Base-by-base conservation (phyloP, 2,113 vertebrate genomes). In the Dicrurus megarhynchus region DNA sequence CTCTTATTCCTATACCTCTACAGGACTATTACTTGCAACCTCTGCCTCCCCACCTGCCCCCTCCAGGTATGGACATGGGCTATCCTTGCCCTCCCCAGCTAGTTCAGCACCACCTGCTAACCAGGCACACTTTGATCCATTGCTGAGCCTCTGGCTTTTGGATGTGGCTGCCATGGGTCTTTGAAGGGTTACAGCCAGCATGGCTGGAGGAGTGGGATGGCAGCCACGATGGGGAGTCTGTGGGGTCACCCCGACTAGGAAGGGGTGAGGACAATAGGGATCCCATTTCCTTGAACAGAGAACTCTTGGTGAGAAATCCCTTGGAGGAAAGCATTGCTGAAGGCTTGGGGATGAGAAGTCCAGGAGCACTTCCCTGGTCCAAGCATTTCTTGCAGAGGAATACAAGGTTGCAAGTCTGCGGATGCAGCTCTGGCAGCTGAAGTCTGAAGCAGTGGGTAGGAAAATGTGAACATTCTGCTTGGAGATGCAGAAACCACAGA, bases 81-180 rank as follows among this genome's bases (percentile, higher is more conserved):
- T 42, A 12, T n/a, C 3, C 46, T 69, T 2, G 1, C 16, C 21
- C 7, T 61, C 21, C 32, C 27, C 1, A 3, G 0, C 26, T 4
- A 3, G 2, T 5, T 80, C 28, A 59, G 20, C 59, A 7, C 3
- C 26, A 13, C 5, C 16, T 17, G 50, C 65, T 27, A 5, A 22
- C 10, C 46, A 16, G 74, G 49, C 39, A 20, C 7, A 0, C 41
- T 30, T 11, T 7, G 19, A 6, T 32, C 30, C 18, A 6, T 0
- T 64, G 44, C 73, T 68, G 73, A 52, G 32, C 39, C 28, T 52
- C 52, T 57, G 11, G 5, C 30, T 64, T 26, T 37, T 6, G 16
- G 6, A 3, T 10, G 1, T 13, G 44, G 27, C 46, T 76, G 13
- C 41, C 24, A 0, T 1, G 19, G 44, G 9, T 44, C 44, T 74